Conservation (phyloP, 92 coral and sea anemone genomes). For the Porites cylindrica region DNA sequence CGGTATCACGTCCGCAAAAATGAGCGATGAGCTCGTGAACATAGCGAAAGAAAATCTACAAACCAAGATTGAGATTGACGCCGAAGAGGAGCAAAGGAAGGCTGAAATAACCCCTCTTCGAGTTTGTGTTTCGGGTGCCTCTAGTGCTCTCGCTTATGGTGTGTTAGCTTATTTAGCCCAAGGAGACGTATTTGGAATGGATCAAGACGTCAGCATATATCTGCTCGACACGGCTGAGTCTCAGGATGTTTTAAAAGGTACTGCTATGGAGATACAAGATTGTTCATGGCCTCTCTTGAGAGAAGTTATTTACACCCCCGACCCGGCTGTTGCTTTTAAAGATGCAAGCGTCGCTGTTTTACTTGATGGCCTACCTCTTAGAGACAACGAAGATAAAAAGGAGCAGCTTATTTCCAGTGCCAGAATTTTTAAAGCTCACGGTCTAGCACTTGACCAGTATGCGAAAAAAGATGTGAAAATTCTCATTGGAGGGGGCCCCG, state of each 20-base stretch:
- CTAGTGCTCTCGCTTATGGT: conserved; percentile 82
- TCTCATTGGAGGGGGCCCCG: conserved; percentile 85
- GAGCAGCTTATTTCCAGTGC: conserved; percentile 66
- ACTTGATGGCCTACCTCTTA: conserved; percentile 63
- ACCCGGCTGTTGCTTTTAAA: conserved; percentile 77
- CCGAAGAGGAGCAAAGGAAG: conserved; percentile 78
- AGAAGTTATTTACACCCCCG: conserved; percentile 76
- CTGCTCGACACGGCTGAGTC: conserved; percentile 82
- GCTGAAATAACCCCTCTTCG: conserved; percentile 82
- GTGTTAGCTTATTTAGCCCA: conserved; percentile 77
- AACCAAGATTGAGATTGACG: conserved; percentile 83
- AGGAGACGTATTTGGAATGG: conserved; percentile 90
- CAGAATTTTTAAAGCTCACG: conserved; percentile 79
- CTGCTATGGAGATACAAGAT: conserved; percentile 89
- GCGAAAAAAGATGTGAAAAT: conserved; percentile 89
- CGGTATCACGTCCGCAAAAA: conserved; percentile 83
- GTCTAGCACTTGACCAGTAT: conserved; percentile 78
- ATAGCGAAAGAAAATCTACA: conserved; percentile 87
- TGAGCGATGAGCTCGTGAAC: conserved; percentile 86
- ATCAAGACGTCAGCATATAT: conserved; percentile 80
- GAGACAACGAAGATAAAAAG: conserved; percentile 49
- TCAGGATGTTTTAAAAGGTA: conserved; percentile 75
- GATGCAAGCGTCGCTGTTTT: conserved; percentile 82
- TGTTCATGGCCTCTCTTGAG: conserved; percentile 92
- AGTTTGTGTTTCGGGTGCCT: conserved; percentile 84